Conservation (phyloP, 2,888 invertebrate genomes). For the Temnothorax rugatulus region DNA sequence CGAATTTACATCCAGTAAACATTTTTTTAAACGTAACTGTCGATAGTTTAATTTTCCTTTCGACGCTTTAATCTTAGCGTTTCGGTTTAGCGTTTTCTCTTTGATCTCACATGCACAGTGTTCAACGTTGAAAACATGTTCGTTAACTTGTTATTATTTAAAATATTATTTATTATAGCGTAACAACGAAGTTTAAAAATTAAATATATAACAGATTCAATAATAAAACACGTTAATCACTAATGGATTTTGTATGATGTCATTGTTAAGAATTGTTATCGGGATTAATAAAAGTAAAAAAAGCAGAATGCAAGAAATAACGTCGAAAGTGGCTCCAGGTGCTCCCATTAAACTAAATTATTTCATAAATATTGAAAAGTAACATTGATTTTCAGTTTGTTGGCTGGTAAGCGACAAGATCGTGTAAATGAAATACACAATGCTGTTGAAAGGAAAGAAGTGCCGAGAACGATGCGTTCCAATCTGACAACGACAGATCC, state of each 20-base stretch:
- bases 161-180: conserved; percentile 1
- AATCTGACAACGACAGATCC: neutral
- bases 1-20: conserved; percentile 22
- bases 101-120: neutral
- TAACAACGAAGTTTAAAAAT: neutral
- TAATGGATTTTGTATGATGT: neutral
- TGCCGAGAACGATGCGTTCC: neutral
- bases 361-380: conserved; percentile 39
- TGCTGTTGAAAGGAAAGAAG: conserved; percentile 39
- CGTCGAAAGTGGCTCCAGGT: conserved; percentile 44
- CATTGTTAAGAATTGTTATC: neutral
- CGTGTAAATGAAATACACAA: neutral
- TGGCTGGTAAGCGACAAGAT: neutral
- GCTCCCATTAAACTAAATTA: conserved; percentile 21
- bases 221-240: neutral
- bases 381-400: conserved; percentile 69
- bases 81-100: neutral
- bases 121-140: neutral
- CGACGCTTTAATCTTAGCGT: conserved; percentile 1
- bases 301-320: neutral
- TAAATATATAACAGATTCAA: neutral
- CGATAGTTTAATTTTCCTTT: conserved; percentile 14
- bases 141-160: neutral
- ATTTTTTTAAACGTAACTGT: conserved; percentile 23
- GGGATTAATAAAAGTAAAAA: neutral